phyloP scores from a whole-genome alignment of 2,113 vertebrate species.

The Bothrops jararaca region DNA sequence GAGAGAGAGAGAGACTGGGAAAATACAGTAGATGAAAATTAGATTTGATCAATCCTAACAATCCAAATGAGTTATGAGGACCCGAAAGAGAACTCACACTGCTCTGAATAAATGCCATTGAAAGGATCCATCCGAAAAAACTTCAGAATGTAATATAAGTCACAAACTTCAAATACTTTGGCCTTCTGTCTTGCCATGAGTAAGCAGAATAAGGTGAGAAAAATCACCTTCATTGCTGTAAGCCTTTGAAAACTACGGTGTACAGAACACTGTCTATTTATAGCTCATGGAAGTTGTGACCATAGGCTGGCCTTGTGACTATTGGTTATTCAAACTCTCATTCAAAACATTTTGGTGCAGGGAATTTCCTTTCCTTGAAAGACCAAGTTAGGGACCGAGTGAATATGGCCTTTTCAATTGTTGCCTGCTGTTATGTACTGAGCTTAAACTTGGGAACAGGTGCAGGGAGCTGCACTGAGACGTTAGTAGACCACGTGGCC shows the following conservation, averaged over 20 bases:
- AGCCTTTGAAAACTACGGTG: not conserved
- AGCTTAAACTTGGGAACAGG: no score
- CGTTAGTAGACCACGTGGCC: no score
- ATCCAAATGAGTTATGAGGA: not conserved
- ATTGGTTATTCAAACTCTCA: not conserved
- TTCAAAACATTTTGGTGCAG: not conserved
- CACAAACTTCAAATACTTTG: not conserved
- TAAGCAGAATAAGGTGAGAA: not conserved
- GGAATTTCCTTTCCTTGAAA: not conserved
- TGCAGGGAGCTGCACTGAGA: no score
- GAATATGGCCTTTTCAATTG: not conserved
- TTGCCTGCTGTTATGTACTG: no score
- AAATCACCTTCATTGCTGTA: not conserved
- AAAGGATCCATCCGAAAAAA: not conserved
- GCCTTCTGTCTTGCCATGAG: not conserved
- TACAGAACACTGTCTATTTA: not conserved
- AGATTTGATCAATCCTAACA: not conserved
- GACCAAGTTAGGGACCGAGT: not conserved
- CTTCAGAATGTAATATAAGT: constrained; percentile 1
- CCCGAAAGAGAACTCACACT: not conserved
- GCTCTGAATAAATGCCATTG: not conserved
- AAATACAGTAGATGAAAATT: not conserved
- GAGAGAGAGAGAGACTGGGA: not conserved
- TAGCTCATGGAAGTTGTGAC: not conserved
- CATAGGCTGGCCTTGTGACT: not conserved